Conservation (phyloP, 2,113 vertebrate species). For the Globicephala melas region DNA sequence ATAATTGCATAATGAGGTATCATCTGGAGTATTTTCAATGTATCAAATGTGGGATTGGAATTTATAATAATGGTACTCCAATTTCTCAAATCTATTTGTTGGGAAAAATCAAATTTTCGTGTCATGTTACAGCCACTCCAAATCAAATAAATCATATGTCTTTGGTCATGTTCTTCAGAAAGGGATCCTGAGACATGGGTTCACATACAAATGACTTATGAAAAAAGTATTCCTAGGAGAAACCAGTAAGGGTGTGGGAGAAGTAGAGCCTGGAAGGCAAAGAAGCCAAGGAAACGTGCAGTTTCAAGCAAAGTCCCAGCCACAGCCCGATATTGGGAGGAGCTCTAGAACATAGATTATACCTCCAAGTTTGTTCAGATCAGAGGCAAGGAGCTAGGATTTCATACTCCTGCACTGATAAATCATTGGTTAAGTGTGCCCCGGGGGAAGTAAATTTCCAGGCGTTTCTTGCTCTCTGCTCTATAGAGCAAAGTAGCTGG, state of each 20-base stretch:
- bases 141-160: not conserved
- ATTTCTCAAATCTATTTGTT: slow-evolving; percentile 38
- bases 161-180: slow-evolving; percentile 7
- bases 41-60: not conserved
- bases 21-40: not conserved
- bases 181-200: not conserved
- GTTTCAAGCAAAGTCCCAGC: not conserved
- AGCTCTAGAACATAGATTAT: not conserved
- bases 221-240: not conserved
- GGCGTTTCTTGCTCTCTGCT: not conserved
- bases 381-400: not conserved
- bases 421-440: not conserved
- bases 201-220: not conserved
- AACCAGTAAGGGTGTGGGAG: not conserved
- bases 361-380: not conserved
- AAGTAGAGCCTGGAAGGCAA: not conserved
- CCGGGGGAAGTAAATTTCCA: not conserved
- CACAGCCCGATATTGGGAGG: not conserved
- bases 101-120: not conserved
- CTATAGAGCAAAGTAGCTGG: not conserved
- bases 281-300: not conserved
- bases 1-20: slow-evolving; percentile 33
- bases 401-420: not conserved
- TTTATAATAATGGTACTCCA: not conserved
- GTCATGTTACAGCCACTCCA: not conserved